Percentiles rank a stretch among this genome's conserved stretches.
These are phyloP conservation scores for Drosophila lowei DNA, from an alignment of 1,140 invertebrate species.

Conservation along the genomic window DNA sequence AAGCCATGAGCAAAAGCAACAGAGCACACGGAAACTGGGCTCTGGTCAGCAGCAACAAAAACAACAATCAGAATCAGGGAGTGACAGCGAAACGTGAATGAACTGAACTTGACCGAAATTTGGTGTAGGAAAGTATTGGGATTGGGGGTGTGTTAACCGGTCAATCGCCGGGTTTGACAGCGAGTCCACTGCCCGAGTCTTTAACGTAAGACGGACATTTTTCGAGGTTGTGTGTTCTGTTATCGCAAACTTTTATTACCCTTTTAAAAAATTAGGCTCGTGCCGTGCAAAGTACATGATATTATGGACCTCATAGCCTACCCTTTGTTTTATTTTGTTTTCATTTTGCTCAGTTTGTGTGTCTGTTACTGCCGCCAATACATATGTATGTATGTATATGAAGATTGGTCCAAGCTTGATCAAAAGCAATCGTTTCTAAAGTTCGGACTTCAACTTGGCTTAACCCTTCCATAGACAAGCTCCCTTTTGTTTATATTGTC, in stretches of 20 bases:
- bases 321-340: too few species aligned
- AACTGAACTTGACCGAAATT: slow-evolving; percentile 35
- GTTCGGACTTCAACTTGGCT: too few species aligned
- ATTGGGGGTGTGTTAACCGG: slow-evolving; percentile 9
- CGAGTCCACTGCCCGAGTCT: neutral
- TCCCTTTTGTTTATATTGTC: too few species aligned
- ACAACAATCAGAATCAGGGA: neutral
- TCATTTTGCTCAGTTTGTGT: too few species aligned
- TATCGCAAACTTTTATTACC: slow-evolving; percentile 44
- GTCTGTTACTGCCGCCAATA: too few species aligned
- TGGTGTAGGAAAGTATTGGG: slow-evolving; percentile 6
- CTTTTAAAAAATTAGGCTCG: slow-evolving; percentile 42
- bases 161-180: neutral
- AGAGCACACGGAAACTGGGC: neutral
- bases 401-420: too few species aligned
- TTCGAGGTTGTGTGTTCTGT: slow-evolving; percentile 20
- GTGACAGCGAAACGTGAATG: slow-evolving; percentile 20
- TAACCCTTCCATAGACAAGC: too few species aligned
- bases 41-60: slow-evolving; percentile 2
- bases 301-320: neutral
- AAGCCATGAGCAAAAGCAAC: too few species aligned
- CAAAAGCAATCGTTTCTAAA: too few species aligned
- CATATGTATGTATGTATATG: neutral
- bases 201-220: slow-evolving; percentile 17
- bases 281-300: slow-evolving; percentile 10